Base-by-base conservation (phyloP, 2,113 vertebrate species). In the Microcebus lehilahytsara region DNA sequence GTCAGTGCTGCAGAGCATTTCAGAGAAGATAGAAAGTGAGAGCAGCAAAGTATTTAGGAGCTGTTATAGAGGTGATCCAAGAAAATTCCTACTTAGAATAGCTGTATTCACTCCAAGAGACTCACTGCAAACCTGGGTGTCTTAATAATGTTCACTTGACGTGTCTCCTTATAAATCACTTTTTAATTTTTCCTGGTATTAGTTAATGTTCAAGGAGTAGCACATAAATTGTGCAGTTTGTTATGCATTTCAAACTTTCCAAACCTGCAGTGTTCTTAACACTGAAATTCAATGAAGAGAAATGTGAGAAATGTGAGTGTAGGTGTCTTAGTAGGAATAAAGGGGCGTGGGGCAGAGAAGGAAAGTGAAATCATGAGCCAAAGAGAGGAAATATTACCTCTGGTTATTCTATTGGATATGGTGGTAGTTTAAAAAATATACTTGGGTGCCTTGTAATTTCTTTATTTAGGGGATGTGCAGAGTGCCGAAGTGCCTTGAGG, bases 261-360 rank as follows among this genome's bases (percentile, higher is more conserved):
- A 67, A 49, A 83, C 4, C 9, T 40, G 53, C 72, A 92, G n/a
- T 42, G 53, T 77, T 93, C 75, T 88, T 85, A 90, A 79, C 53
- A 84, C 25, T 69, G 62, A 89, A 89, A 89, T 74, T 53, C 79
- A 96, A 19, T 16, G 56, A 96, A 79, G 32, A 84, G 89, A 66
- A 89, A 72, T 37, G 32, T 40, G 32, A 84, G 89, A 66, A 89
- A 72, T 37, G 32, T 40, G 42, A 56, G 3, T 74, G 7, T 56
- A 8, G 19, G 17, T 92, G n/a, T 66, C 66, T 95, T 49, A 51
- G 14, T 20, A 67, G 74, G 58, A n/a, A 12, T 42, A 71, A 94
- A 81, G 40, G 3, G 49, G 11, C 22, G 27, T 19, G 17, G 40
- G 49, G 27, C 12, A 89, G 74, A 40, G 34, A 42, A 81, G 56